Conservation (phyloP, 1,140 invertebrate species). For the Bicyclus anynana region DNA sequence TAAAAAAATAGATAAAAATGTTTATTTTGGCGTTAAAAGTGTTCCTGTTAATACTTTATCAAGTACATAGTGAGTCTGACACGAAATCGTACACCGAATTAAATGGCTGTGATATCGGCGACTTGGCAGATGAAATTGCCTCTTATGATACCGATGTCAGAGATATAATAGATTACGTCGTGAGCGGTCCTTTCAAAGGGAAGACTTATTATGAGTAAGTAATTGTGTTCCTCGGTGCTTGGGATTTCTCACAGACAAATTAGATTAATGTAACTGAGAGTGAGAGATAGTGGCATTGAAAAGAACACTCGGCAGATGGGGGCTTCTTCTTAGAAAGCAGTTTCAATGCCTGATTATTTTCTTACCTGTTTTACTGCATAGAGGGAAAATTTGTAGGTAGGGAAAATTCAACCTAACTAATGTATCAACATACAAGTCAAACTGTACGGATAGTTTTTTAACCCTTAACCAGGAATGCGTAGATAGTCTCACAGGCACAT, state of each 20-base stretch:
- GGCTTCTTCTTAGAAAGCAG: too few species aligned
- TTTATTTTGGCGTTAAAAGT: constrained; percentile 3
- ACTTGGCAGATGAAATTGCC: constrained; percentile 78
- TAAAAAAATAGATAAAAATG: constrained; percentile 9
- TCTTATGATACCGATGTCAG: constrained; percentile 78
- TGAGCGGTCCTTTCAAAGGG: constrained; percentile 75
- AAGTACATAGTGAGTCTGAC: constrained; percentile 13
- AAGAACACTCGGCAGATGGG: too few species aligned
- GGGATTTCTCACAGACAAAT: not conserved
- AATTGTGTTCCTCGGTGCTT: constrained; percentile 16
- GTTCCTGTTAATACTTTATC: constrained; percentile 3
- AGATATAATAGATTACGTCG: constrained; percentile 78
- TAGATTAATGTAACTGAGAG: too few species aligned
- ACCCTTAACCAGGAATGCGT: too few species aligned
- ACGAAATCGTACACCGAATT: constrained; percentile 35
- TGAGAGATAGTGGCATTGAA: too few species aligned
- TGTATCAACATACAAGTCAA: too few species aligned
- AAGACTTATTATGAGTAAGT: constrained; percentile 52
- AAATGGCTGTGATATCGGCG: constrained; percentile 57
- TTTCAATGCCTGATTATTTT: too few species aligned
- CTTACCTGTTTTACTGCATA: too few species aligned
- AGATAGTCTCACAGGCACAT: too few species aligned
- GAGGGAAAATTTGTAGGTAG: too few species aligned
- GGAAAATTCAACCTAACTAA: too few species aligned
- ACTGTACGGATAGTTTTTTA: too few species aligned